Conservation (phyloP, 2,888 invertebrate species). For the Pomacea canaliculata region DNA sequence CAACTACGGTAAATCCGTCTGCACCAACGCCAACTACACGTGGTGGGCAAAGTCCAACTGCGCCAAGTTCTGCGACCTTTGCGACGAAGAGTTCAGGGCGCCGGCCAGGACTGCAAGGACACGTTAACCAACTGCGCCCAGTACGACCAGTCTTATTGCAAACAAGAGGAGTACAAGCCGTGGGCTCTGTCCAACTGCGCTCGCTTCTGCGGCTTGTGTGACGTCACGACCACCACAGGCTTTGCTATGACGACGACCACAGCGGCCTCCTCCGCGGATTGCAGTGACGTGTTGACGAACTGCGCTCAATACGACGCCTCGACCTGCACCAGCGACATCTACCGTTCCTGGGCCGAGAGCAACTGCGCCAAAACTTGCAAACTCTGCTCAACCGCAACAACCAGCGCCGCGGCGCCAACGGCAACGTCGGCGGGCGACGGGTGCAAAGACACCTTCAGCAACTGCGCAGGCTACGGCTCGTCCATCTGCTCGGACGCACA, state of each 20-base stretch:
- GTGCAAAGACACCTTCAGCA: not conserved
- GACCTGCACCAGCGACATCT: not conserved
- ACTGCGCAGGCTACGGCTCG: not conserved
- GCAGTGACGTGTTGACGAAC: not conserved
- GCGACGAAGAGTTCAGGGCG: not conserved
- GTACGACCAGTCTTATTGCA: constrained; percentile 40
- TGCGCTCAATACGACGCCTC: not conserved
- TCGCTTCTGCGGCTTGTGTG: constrained; percentile 1
- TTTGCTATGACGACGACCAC: too few relatives aligned
- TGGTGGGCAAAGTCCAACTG: constrained; percentile 29
- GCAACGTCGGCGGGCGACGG: not conserved
- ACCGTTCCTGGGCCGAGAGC: constrained; percentile 36
- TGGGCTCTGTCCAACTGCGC: constrained; percentile 39
- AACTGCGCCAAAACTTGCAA: constrained; percentile 45
- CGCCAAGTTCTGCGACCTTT: constrained; percentile 40
- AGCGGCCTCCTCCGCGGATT: not conserved
- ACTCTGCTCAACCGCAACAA: constrained; percentile 27
- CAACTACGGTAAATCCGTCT: constrained; percentile 35
- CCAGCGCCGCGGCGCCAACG: not conserved
- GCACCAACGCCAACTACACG: constrained; percentile 28
- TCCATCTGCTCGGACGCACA: constrained; percentile 19
- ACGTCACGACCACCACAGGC: not conserved
- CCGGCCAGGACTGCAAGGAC: constrained; percentile 9
- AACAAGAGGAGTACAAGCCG: constrained; percentile 31
- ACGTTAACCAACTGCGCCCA: constrained; percentile 35